Evolutionary conservation across 1,140 invertebrate genomes (phyloP).

Genomic region (Neodiprion fabricii): DNA sequence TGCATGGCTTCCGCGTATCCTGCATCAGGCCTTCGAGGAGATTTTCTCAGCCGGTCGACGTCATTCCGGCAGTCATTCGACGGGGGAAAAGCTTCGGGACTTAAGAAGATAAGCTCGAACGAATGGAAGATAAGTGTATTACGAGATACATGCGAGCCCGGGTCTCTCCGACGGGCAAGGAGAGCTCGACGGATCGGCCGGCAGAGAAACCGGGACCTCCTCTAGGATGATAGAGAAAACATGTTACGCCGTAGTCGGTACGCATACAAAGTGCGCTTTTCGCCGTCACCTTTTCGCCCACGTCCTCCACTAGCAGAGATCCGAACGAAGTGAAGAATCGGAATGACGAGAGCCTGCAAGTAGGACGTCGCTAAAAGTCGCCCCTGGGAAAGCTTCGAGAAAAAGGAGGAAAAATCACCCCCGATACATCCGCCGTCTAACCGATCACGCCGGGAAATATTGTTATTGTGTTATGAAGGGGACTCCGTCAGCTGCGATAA

Average conservation of each 20-base stretch:
- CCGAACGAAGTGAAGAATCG: no score
- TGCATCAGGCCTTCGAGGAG: neutral
- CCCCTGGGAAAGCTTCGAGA: no score
- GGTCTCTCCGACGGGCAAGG: conserved; percentile 21
- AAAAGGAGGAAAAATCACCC: no score
- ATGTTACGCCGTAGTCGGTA: conserved; percentile 33
- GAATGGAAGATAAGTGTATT: conserved; percentile 27
- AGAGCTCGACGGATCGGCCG: neutral
- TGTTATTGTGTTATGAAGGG: no score
- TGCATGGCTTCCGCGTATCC: no score
- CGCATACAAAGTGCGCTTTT: conserved; percentile 35
- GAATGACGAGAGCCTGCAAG: no score
- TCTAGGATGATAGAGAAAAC: conserved; percentile 45
- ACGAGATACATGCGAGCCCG: conserved; percentile 37
- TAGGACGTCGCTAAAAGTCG: no score
- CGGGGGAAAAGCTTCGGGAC: neutral
- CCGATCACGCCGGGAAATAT: no score
- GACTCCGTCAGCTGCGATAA: no score
- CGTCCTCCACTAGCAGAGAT: no score
- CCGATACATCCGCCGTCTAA: no score
- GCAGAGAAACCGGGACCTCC: conserved; percentile 17
- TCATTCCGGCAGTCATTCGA: neutral
- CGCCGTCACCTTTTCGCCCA: neutral
- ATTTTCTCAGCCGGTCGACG: neutral
- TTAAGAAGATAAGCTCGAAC: neutral